These are phyloP conservation scores for Tetraodon nigroviridis DNA, from an alignment of 2,113 vertebrate species.

Conservation along the genomic window DNA sequence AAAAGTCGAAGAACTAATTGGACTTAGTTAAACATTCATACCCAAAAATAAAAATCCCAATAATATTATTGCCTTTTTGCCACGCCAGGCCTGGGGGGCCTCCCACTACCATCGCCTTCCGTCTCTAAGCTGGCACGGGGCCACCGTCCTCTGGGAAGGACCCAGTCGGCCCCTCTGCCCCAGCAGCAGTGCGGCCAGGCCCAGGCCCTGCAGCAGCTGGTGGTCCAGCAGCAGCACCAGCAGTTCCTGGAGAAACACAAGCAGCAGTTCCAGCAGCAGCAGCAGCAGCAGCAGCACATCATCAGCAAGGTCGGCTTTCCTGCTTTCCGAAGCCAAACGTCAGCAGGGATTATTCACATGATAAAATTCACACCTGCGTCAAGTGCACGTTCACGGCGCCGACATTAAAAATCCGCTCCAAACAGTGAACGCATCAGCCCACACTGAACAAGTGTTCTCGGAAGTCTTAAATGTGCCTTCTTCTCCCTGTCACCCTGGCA, in stretches of 20 bases:
- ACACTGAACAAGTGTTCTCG: constrained; percentile 42
- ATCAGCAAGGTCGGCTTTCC: constrained; percentile 83
- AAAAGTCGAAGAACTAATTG: too few relatives aligned
- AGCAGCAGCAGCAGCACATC: constrained; percentile 85
- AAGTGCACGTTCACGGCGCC: neutral
- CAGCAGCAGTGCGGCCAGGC: constrained; percentile 79
- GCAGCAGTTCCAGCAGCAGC: constrained; percentile 92
- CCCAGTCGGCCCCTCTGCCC: constrained; percentile 94
- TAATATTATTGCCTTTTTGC: constrained; percentile 18
- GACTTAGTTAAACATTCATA: too few relatives aligned
- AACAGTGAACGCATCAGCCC: constrained; percentile 33
- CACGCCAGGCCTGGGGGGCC: constrained; percentile 77
- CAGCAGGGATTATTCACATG: too few relatives aligned
- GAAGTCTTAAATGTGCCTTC: constrained; percentile 35
- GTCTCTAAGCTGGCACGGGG: constrained; percentile 91
- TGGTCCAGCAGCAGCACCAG: constrained; percentile 98
- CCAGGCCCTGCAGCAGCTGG: constrained; percentile 94
- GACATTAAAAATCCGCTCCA: constrained; percentile 29
- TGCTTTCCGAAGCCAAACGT: too few relatives aligned
- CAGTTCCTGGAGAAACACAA: constrained; percentile 99
- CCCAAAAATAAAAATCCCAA: too few relatives aligned
- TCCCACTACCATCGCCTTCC: constrained; percentile 86
- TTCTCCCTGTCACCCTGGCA: constrained; percentile 65
- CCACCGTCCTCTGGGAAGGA: constrained; percentile 92
- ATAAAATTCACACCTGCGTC: too few relatives aligned